Evolutionary conservation across 2,888 invertebrate genomes (phyloP).

Genomic region (Harpalus rufipes): DNA sequence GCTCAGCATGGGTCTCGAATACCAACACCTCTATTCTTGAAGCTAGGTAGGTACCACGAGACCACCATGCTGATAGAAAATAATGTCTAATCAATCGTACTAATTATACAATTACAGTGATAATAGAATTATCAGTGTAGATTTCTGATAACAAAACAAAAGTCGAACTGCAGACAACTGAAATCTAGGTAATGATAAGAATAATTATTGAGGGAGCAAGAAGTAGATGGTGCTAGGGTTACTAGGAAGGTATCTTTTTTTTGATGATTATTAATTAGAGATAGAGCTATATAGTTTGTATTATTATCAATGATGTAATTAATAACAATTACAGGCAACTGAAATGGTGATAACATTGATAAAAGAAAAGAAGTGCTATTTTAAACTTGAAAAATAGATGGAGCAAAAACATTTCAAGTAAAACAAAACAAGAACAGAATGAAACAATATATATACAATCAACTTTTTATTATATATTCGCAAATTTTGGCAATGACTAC

Average conservation of each 20-base stretch:
- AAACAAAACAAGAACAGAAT: too few species aligned
- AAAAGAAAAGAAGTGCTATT: too few species aligned
- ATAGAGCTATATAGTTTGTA: too few species aligned
- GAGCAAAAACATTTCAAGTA: too few species aligned
- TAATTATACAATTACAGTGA: constrained; percentile 56
- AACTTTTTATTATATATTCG: too few species aligned
- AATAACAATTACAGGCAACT: too few species aligned
- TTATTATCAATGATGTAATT: too few species aligned
- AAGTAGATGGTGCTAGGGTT: constrained; percentile 1
- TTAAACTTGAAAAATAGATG: too few species aligned
- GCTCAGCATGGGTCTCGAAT: constrained; percentile 77
- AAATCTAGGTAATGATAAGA: constrained; percentile 13
- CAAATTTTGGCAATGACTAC: too few species aligned
- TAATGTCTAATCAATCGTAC: constrained; percentile 52
- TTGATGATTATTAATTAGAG: too few species aligned
- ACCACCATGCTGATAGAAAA: constrained; percentile 71
- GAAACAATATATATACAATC: too few species aligned
- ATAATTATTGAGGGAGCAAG: neutral
- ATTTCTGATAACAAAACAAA: constrained; percentile 22
- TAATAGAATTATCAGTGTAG: constrained; percentile 12
- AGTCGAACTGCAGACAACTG: constrained; percentile 22
- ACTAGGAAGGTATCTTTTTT: neutral
- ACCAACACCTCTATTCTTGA: constrained; percentile 71
- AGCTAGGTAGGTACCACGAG: constrained; percentile 74
- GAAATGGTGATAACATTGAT: too few species aligned